Conservation (phyloP, 2,797 vertebrate genomes). For the Remorina albescens region DNA sequence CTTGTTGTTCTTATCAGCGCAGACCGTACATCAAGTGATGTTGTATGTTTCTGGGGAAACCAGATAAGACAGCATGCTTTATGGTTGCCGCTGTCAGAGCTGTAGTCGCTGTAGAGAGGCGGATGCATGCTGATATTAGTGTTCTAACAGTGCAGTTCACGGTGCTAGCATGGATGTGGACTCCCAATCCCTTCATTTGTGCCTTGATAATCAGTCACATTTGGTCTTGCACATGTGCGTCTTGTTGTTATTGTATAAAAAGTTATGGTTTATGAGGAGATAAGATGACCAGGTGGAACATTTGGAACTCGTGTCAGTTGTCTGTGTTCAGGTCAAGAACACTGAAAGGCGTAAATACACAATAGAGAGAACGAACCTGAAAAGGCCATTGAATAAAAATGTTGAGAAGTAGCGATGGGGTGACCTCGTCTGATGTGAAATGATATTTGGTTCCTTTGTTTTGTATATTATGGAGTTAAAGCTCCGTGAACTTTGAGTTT, state of each 20-base stretch:
- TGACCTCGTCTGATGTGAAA: too few species aligned
- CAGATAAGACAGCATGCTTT: slow-evolving; percentile 10
- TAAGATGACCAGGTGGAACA: not conserved
- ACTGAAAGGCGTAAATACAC: too few species aligned
- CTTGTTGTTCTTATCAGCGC: slow-evolving; percentile 15
- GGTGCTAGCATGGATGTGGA: not conserved
- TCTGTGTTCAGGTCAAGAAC: too few species aligned
- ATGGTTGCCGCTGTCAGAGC: not conserved
- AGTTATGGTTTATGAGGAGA: not conserved
- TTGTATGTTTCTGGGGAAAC: not conserved
- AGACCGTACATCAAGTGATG: not conserved
- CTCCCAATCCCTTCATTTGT: not conserved
- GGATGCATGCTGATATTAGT: not conserved
- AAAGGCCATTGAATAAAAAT: too few species aligned
- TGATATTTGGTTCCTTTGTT: too few species aligned
- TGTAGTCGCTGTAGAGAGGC: not conserved
- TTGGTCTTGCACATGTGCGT: not conserved
- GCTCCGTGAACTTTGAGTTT: too few species aligned
- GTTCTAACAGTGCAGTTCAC: not conserved
- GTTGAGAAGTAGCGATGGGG: too few species aligned
- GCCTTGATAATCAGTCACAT: too few species aligned
- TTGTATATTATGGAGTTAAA: too few species aligned
- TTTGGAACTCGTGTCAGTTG: not conserved
- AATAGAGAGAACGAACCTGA: too few species aligned
- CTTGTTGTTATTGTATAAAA: not conserved